These are phyloP conservation scores for Myrmophylax atrothorax DNA, from an alignment of 2,113 vertebrate species.

Conservation along the genomic window DNA sequence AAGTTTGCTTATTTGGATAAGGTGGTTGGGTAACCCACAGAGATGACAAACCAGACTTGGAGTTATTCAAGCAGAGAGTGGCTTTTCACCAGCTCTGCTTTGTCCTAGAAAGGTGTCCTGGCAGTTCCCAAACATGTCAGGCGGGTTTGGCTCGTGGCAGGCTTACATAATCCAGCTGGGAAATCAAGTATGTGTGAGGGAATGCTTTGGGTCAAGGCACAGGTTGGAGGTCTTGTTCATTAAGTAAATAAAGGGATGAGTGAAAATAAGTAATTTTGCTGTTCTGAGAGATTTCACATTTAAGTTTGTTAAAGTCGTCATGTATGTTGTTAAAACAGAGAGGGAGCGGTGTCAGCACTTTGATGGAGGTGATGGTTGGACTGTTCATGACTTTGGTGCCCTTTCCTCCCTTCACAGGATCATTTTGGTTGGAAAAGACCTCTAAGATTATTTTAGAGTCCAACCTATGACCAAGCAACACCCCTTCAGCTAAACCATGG, in stretches of 20 bases:
- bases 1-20: background rate
- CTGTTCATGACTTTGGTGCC: background rate
- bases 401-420: background rate
- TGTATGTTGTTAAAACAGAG: background rate
- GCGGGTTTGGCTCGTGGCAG: background rate
- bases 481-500: background rate
- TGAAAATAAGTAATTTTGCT: background rate
- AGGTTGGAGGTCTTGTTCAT: background rate
- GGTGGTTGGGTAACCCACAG: background rate
- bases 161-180: background rate
- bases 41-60: background rate
- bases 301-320: background rate
- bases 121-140: background rate
- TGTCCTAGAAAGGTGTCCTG: background rate
- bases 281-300: background rate
- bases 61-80: background rate
- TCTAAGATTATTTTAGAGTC: background rate
- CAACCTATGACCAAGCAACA: background rate
- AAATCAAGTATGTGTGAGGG: background rate
- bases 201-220: background rate
- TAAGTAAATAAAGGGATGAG: background rate
- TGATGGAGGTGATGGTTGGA: background rate
- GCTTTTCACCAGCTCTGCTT: background rate
- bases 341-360: background rate
- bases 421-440: background rate